phyloP scores from a whole-genome alignment of 2,888 invertebrate genomes.

The Agonopterix heracliana region DNA sequence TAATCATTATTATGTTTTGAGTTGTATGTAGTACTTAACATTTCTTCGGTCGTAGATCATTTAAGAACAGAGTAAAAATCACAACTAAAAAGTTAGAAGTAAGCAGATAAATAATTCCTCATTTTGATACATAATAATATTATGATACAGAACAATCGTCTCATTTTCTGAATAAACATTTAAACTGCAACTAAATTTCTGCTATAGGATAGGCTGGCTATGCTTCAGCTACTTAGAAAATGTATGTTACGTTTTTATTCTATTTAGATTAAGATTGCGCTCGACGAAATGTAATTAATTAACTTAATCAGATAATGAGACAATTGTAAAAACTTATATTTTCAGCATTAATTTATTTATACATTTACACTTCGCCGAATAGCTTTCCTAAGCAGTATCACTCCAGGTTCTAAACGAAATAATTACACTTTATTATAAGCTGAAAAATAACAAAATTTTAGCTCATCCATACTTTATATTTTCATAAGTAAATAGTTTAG shows the following conservation, averaged over 20 bases:
- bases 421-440: conserved; percentile 44
- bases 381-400: conserved; percentile 58
- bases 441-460: conserved; percentile 38
- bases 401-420: conserved; percentile 52
- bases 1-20: too few relatives aligned
- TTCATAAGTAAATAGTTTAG: conserved; percentile 33
- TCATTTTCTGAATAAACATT: conserved; percentile 35
- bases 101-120: conserved; percentile 67
- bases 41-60: neutral
- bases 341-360: conserved; percentile 64
- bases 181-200: neutral
- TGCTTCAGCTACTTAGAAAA: neutral
- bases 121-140: conserved; percentile 48
- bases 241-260: neutral
- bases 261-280: neutral
- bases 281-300: neutral
- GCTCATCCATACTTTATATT: conserved; percentile 35
- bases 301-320: conserved; percentile 42
- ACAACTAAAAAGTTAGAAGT: conserved; percentile 54
- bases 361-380: conserved; percentile 65
- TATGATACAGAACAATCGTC: conserved; percentile 48
- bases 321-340: conserved; percentile 42
- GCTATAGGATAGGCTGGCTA: neutral
- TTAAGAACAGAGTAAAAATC: conserved; percentile 55
- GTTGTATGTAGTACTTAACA: too few relatives aligned